Evolutionary conservation across 2,797 vertebrate genomes (phyloP).

Genomic region (Loris lydekkerianus): DNA sequence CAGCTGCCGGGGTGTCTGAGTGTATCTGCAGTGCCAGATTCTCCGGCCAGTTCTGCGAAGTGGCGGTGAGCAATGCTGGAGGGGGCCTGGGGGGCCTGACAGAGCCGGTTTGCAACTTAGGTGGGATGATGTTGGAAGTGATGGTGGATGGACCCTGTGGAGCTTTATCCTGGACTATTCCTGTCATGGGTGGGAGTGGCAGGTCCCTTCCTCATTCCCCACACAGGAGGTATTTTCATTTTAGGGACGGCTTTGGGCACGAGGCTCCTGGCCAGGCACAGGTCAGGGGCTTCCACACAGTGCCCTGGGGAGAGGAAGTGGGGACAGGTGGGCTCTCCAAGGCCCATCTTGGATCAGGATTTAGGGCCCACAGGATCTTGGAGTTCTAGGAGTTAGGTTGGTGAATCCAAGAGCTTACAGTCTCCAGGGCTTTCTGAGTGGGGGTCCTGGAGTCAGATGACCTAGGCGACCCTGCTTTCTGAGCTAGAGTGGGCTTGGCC

Average conservation of each 20-base stretch:
- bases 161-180: not conserved
- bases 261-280: not conserved
- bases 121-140: not conserved
- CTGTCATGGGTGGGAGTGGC: not conserved
- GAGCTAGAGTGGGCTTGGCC: not conserved
- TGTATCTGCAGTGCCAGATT: constrained; percentile 93
- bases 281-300: not conserved
- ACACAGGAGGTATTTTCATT: not conserved
- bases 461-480: not conserved
- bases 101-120: not conserved
- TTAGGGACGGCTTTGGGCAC: not conserved
- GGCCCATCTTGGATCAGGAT: not conserved
- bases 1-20: constrained; percentile 90
- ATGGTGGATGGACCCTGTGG: not conserved
- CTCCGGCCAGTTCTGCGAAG: constrained; percentile 93
- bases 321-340: not conserved
- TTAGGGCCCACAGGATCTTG: not conserved
- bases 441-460: not conserved
- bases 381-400: not conserved
- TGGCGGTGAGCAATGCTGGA: constrained; percentile 90
- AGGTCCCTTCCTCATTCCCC: not conserved
- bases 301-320: not conserved
- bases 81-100: not conserved
- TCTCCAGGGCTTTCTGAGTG: not conserved
- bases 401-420: not conserved